Conservation (phyloP, 2,113 vertebrate species). For the Chrysochloris asiatica region DNA sequence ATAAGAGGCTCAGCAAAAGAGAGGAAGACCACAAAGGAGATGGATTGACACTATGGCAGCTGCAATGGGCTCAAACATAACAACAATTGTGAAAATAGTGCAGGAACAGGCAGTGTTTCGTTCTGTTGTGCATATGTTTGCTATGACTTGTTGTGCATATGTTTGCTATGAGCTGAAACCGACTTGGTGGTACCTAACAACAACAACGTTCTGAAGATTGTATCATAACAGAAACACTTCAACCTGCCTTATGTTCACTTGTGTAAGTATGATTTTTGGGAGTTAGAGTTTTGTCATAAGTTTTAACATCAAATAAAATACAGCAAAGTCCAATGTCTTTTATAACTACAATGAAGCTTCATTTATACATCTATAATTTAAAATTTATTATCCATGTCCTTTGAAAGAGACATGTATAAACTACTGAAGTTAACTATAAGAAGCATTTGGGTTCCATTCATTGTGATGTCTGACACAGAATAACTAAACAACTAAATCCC, state of each 20-base stretch:
- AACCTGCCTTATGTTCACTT: not conserved
- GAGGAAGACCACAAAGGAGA: no score
- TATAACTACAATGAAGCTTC: not conserved
- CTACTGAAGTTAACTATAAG: not conserved
- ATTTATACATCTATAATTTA: not conserved
- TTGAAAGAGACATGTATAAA: not conserved
- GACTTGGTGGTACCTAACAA: no score
- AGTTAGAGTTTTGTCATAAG: not conserved
- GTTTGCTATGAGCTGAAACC: no score
- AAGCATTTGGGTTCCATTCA: not conserved
- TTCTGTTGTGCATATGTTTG: no score
- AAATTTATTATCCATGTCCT: not conserved
- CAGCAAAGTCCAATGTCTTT: not conserved
- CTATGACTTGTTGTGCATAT: no score
- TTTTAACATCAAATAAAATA: not conserved
- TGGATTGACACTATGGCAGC: no score
- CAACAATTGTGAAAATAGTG: no score
- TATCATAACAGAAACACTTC: not conserved
- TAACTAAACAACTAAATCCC: no score
- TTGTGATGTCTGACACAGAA: no score
- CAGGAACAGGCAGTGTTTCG: no score
- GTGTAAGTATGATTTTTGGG: not conserved
- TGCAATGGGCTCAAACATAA: no score
- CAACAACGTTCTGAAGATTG: not conserved
- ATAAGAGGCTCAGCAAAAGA: no score